These are phyloP conservation scores for Notamacropus eugenii DNA, from an alignment of 2,797 vertebrate species.

Conservation along the genomic window DNA sequence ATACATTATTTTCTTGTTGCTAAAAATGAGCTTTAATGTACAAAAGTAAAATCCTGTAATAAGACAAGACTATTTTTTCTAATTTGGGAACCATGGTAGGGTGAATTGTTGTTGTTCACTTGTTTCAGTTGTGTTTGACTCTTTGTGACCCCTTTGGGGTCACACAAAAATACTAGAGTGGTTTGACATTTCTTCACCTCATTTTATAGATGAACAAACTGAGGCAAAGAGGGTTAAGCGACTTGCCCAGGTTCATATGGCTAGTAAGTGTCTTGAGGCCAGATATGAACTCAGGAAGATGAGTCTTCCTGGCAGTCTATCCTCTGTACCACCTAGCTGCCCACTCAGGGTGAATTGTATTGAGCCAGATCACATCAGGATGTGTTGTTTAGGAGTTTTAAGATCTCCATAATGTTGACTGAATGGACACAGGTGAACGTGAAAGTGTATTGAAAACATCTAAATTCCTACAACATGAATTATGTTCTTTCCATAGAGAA, in stretches of 20 bases:
- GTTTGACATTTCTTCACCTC: background rate
- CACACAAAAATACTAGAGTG: background rate
- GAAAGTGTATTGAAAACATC: background rate
- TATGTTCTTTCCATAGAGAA: background rate
- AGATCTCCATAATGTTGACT: background rate
- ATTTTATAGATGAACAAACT: background rate
- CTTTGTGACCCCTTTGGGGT: background rate
- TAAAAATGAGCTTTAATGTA: background rate
- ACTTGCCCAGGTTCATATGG: background rate
- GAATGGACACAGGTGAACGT: constrained; percentile 29
- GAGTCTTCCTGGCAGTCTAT: background rate
- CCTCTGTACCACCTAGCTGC: background rate
- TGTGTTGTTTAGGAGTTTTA: constrained; percentile 46
- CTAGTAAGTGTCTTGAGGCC: background rate
- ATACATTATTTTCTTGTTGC: background rate
- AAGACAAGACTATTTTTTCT: background rate
- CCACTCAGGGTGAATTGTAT: background rate
- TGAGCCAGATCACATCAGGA: background rate
- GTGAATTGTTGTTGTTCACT: background rate
- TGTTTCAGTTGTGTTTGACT: background rate
- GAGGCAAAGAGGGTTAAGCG: background rate
- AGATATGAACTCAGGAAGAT: background rate
- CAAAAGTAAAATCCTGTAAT: background rate
- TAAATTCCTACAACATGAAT: background rate
- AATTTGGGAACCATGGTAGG: background rate